A percentile compares a stretch with the other conserved stretches of the same genome.
These are phyloP conservation scores for Cyclura pinguis DNA, from an alignment of 2,797 vertebrate species.

Conservation along the genomic window DNA sequence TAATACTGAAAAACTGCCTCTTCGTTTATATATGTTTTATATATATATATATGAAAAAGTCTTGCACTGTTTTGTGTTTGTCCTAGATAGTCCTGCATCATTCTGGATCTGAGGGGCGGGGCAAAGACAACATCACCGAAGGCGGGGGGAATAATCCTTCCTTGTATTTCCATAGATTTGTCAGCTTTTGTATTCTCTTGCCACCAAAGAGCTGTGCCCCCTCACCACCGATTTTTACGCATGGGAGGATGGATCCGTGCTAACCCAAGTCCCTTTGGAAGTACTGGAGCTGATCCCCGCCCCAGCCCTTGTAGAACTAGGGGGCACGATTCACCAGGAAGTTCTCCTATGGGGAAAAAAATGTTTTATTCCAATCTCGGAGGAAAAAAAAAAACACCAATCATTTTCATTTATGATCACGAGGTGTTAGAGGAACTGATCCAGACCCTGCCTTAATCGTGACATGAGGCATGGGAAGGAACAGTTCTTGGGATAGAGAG, in stretches of 20 bases:
- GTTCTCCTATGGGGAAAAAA: not conserved
- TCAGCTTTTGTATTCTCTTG: not conserved
- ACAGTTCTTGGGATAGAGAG: not conserved
- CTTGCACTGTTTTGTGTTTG: not conserved
- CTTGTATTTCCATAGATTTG: not conserved
- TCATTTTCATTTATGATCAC: no score
- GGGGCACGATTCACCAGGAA: not conserved
- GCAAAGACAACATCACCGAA: not conserved
- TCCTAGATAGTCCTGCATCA: not conserved
- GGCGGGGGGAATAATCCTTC: not conserved
- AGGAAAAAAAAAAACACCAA: no score
- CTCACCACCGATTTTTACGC: not conserved
- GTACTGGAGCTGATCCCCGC: not conserved
- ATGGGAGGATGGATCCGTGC: not conserved
- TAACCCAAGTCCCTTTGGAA: no score
- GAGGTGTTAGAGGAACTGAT: not conserved
- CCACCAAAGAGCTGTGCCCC: not conserved
- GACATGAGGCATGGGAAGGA: not conserved
- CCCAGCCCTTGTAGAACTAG: not conserved
- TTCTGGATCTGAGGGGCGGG: not conserved
- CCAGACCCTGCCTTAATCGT: not conserved
- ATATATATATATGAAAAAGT: not conserved
- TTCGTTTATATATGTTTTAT: not conserved
- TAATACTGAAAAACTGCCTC: not conserved
- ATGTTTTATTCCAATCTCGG: not conserved